These are phyloP conservation scores for Macquaria australasica DNA, from an alignment of 2,113 vertebrate genomes.

Conservation along the genomic window DNA sequence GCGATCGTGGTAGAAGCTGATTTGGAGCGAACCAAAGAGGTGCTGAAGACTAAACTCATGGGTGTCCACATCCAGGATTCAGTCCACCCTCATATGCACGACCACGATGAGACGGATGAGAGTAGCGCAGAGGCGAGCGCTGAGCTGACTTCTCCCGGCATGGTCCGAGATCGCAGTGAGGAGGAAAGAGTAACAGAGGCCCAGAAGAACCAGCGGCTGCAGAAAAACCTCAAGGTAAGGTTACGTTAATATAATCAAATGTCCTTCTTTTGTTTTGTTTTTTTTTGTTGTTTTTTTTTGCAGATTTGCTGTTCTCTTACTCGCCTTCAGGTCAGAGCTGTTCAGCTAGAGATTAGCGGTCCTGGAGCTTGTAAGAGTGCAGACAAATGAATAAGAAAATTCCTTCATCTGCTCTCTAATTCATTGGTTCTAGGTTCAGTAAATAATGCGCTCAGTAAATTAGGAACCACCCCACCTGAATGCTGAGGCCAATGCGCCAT, in stretches of 20 bases:
- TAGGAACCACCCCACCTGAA: conserved; percentile 14
- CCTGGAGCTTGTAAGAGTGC: conserved; percentile 13
- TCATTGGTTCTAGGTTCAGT: conserved; percentile 7
- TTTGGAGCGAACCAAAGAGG: conserved; percentile 93
- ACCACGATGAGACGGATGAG: conserved; percentile 96
- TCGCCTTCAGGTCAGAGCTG: conserved; percentile 20
- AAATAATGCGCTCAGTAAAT: conserved; percentile 19
- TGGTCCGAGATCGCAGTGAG: conserved; percentile 93
- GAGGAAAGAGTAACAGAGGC: conserved; percentile 95
- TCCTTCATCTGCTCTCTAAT: neutral
- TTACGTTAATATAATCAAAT: neutral
- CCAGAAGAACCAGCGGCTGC: conserved; percentile 94
- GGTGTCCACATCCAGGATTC: conserved; percentile 90
- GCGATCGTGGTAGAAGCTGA: conserved; percentile 91
- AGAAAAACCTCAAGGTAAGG: conserved; percentile 94
- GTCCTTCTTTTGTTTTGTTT: neutral
- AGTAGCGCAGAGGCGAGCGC: conserved; percentile 95
- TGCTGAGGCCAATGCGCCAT: neutral
- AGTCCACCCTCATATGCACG: conserved; percentile 84
- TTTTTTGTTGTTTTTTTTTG: neutral
- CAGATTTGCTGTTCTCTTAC: neutral
- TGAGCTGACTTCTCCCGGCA: conserved; percentile 89
- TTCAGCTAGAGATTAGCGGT: conserved; percentile 14
- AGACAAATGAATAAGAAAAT: conserved; percentile 20
- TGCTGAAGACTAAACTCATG: conserved; percentile 91